Conservation (phyloP, 2,888 invertebrate genomes). For the Meteorus cinctellus region DNA sequence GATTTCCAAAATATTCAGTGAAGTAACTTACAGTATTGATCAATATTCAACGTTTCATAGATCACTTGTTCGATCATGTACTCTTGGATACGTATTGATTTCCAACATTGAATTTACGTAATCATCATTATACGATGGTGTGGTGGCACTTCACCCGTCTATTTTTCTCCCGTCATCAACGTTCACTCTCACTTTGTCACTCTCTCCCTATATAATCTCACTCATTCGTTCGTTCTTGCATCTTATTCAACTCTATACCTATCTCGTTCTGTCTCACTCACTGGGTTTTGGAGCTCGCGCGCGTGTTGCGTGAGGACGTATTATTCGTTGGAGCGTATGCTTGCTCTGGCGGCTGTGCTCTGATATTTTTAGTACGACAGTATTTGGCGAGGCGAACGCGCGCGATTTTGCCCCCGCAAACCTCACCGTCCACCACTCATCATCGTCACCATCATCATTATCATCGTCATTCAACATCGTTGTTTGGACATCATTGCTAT, state of each 20-base stretch:
- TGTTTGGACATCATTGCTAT: conserved; percentile 13
- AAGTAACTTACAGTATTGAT: not conserved
- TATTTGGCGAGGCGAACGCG: conserved; percentile 70
- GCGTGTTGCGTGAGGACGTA: conserved; percentile 56
- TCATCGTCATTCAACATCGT: conserved; percentile 32
- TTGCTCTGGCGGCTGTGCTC: conserved; percentile 56
- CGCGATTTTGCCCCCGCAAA: conserved; percentile 53
- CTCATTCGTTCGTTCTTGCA: conserved; percentile 10
- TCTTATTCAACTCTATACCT: conserved; percentile 32
- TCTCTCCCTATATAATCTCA: conserved; percentile 11
- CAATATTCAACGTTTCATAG: not conserved
- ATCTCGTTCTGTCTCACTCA: conserved; percentile 10
- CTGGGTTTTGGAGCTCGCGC: conserved; percentile 28
- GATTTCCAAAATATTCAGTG: not conserved
- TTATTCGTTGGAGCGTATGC: conserved; percentile 62
- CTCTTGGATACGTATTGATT: not conserved
- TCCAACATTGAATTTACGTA: conserved; percentile 63
- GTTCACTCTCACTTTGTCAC: conserved; percentile 25
- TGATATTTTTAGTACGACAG: conserved; percentile 70
- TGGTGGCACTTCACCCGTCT: conserved; percentile 50
- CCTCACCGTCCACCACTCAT: conserved; percentile 43
- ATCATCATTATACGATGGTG: conserved; percentile 48
- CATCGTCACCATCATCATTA: conserved; percentile 25
- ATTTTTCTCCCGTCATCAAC: conserved; percentile 44
- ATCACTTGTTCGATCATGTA: not conserved